Base-by-base conservation (phyloP, 2,113 vertebrate genomes). In the Ranitomeya variabilis region DNA sequence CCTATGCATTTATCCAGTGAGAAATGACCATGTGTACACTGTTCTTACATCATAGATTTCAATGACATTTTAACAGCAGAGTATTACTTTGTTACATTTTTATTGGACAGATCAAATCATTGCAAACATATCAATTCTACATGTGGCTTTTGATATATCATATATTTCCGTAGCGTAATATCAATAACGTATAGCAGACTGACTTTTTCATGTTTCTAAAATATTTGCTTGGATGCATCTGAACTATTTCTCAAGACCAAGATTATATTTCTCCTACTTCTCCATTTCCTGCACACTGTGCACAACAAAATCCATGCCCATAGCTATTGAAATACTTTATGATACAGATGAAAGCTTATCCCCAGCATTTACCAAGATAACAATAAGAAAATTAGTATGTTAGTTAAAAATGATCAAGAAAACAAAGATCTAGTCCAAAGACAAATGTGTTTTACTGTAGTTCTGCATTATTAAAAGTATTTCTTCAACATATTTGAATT, bases 21-120 rank as follows among this genome's bases (percentile, higher is more conserved):
- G 82, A 60, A 18, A 67, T 76, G 85, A 77, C 76, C 85, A 62
- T 77, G 31, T 78, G 57, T 74, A 74, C 45, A 74, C 71, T 74
- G 71, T 59, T 52, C 71, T 62, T 51, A n/a, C 31, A 45, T 45
- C 57, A 54, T 69, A 84, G 64, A 84, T 84, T 71, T 54, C 15
- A 69, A 51, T 84, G 64, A 84, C 82, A 71, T 55, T 66, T 82
- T 66, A 82, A 69, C n/a, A 21, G 51, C 64, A 71, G 45, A 21
- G 67, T 52, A 26, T 84, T 84, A 54, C 51, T 71, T 85, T 85
- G 21, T 62, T 45, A 74, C 57, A 77, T 60, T 86, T 86, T 74
- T 77, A 77, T 77, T 86, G 11, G 52, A 59, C 21, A 71, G 52
- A 55, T n/a, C 16, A 82, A 82, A 84, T 85, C 66, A 74, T 74